Conservation (phyloP, 2,113 vertebrate species). For the Taurulus bubalis region DNA sequence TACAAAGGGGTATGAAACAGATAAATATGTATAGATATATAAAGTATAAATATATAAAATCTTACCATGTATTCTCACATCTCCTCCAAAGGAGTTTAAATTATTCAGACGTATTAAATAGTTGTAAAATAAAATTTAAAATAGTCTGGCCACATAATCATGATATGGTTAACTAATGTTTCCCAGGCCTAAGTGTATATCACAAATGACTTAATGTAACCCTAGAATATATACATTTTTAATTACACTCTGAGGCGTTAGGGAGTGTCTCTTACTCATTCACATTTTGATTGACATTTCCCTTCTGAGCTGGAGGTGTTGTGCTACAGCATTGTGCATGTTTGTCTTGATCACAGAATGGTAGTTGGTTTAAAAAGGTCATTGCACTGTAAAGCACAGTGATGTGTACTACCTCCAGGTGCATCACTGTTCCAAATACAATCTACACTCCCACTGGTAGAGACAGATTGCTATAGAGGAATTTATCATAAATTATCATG, state of each 20-base stretch:
- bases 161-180: background rate
- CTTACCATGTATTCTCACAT: background rate
- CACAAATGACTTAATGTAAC: conserved; percentile 11
- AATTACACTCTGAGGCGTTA: conserved; percentile 1
- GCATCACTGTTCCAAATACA: background rate
- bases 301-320: background rate
- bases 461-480: background rate
- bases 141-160: background rate
- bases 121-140: background rate
- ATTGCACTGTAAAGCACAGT: background rate
- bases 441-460: background rate
- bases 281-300: conserved; percentile 25
- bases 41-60: background rate
- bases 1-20: background rate
- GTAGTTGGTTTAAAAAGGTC: background rate
- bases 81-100: background rate
- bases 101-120: background rate
- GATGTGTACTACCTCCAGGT: background rate
- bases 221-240: background rate
- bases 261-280: conserved; percentile 28
- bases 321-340: background rate
- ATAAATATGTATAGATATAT: background rate
- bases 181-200: background rate
- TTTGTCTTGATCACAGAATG: background rate
- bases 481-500: background rate